These are phyloP conservation scores for Caranx ignobilis DNA, from an alignment of 2,113 vertebrate genomes.

Conservation along the genomic window DNA sequence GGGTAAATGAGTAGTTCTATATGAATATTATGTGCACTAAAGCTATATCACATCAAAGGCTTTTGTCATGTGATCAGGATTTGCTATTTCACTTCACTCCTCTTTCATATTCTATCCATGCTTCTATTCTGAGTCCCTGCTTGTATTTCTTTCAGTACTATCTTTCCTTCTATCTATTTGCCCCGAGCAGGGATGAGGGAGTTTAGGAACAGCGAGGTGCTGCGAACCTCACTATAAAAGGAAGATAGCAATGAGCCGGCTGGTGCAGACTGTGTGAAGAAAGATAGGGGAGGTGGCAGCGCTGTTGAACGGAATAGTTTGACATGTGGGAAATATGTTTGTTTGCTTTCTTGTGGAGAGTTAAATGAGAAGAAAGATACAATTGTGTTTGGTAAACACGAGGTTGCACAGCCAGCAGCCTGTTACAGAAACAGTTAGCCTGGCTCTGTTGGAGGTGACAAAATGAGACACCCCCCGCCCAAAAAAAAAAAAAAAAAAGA, in stretches of 20 bases:
- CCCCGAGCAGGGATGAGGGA: constrained; percentile 36
- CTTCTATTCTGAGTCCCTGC: constrained; percentile 1
- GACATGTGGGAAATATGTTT: background rate
- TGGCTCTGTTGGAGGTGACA: background rate
- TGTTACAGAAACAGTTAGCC: background rate
- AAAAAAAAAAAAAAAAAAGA: no score
- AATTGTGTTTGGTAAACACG: background rate
- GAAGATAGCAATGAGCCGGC: constrained; percentile 48
- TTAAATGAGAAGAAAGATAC: background rate
- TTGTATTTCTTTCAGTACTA: background rate
- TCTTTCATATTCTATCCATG: background rate
- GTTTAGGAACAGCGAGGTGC: constrained; percentile 18
- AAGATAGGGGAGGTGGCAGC: background rate
- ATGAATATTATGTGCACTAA: background rate
- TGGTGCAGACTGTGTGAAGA: constrained; percentile 25
- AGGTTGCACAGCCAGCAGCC: background rate
- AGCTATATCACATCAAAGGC: background rate
- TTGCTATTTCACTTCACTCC: background rate
- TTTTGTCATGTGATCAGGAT: background rate
- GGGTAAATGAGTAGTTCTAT: background rate
- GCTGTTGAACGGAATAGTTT: constrained; percentile 35
- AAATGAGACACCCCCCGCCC: background rate
- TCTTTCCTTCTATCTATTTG: constrained; percentile 20
- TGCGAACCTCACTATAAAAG: constrained; percentile 75
- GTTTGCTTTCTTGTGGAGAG: background rate